Evolutionary conservation across 2,888 invertebrate genomes (phyloP).

Genomic region (Drosophila vallismaia): DNA sequence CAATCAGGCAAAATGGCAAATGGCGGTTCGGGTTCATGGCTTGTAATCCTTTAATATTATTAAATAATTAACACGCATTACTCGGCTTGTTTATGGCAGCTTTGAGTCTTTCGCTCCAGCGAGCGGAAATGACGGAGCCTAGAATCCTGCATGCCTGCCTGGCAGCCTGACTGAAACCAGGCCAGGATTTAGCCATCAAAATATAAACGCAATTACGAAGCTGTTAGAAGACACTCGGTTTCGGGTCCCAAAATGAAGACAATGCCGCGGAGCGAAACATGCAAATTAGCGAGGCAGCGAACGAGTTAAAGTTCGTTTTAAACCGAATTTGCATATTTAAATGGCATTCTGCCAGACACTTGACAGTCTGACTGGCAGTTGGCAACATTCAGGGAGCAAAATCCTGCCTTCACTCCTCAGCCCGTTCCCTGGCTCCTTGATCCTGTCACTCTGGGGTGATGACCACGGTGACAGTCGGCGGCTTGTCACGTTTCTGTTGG

Average conservation of each 20-base stretch:
- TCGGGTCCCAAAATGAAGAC: constrained; percentile 50
- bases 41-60: constrained; percentile 75
- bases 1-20: constrained; percentile 39
- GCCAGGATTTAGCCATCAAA: constrained; percentile 68
- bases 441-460: constrained; percentile 33
- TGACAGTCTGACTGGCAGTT: constrained; percentile 51
- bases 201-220: constrained; percentile 75
- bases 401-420: constrained; percentile 3
- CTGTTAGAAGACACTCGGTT: constrained; percentile 47
- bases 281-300: constrained; percentile 70
- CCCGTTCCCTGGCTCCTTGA: constrained; percentile 28
- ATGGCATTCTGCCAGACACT: constrained; percentile 70
- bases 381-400: constrained; percentile 47
- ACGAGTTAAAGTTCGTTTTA: constrained; percentile 73
- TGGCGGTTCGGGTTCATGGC: constrained; percentile 39
- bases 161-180: neutral
- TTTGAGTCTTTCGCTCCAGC: constrained; percentile 15
- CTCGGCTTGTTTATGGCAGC: constrained; percentile 65
- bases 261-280: constrained; percentile 71
- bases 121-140: constrained; percentile 27
- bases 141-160: constrained; percentile 8
- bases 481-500: constrained; percentile 71
- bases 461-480: constrained; percentile 58
- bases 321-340: constrained; percentile 76
- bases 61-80: constrained; percentile 74